phyloP scores from a whole-genome alignment of 2,113 vertebrate genomes.

The Paramormyrops kingsleyae region DNA sequence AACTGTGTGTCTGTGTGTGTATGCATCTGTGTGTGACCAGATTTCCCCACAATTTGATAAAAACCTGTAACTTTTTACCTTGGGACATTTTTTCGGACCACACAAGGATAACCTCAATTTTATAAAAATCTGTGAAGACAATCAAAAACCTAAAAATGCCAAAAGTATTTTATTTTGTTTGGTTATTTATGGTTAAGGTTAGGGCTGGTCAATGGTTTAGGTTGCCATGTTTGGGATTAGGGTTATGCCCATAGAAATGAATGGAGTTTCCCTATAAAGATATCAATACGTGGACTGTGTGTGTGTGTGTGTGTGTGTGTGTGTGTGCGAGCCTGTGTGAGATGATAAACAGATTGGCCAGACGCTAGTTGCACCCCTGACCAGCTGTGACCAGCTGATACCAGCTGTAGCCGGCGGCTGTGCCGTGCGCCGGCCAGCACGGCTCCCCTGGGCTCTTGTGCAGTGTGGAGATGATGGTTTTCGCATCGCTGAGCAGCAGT shows the following conservation, averaged over 20 bases:
- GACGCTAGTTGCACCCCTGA: background rate
- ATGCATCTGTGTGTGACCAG: background rate
- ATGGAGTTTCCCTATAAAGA: background rate
- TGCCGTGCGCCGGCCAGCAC: background rate
- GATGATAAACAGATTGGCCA: background rate
- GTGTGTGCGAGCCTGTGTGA: background rate
- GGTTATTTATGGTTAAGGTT: background rate
- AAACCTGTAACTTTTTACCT: background rate
- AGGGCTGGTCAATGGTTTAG: background rate
- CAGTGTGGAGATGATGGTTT: background rate
- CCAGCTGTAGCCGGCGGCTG: background rate
- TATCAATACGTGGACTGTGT: conserved; percentile 18
- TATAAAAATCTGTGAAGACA: background rate
- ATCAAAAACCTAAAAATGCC: background rate
- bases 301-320: conserved; percentile 37
- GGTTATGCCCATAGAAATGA: background rate
- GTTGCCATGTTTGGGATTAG: background rate
- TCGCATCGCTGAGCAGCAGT: background rate
- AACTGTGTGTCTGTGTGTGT: background rate
- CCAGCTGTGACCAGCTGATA: conserved; percentile 11
- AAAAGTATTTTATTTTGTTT: background rate
- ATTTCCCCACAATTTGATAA: background rate
- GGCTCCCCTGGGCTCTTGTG: background rate
- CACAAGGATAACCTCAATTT: background rate
- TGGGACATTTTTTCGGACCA: background rate